Percentiles rank a stretch among this genome's conserved stretches.
Conservation (phyloP, 2,888 invertebrate species). For the Chalcosyrphus nemorum region DNA sequence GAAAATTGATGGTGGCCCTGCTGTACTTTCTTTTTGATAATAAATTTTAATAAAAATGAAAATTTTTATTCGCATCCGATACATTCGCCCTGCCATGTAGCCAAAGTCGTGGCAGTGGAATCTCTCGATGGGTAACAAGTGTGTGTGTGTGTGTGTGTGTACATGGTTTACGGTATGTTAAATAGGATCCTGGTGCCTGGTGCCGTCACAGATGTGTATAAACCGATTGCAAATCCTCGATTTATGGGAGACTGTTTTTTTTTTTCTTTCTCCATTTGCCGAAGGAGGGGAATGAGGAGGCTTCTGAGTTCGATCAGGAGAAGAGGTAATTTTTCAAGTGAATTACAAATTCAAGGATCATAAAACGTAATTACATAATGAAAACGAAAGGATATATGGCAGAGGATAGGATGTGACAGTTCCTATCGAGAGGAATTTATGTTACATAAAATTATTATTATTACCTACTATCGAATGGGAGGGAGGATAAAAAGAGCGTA, state of each 20-base stretch:
- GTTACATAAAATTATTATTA: too few species aligned
- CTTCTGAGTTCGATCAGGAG: conserved; percentile 23
- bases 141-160: too few species aligned
- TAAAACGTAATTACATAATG: conserved; percentile 49
- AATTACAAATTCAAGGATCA: conserved; percentile 43
- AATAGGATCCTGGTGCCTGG: conserved; percentile 21
- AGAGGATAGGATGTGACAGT: neutral
- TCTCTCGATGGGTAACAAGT: conserved; percentile 15
- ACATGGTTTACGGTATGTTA: conserved; percentile 20
- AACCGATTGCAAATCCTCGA: conserved; percentile 37
- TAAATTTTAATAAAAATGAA: conserved; percentile 66
- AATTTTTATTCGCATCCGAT: conserved; percentile 56
- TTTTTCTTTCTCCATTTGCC: conserved; percentile 6
- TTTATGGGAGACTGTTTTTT: conserved; percentile 30
- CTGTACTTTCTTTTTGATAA: conserved; percentile 39
- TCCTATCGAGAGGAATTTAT: too few species aligned
- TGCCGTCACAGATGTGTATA: conserved; percentile 31
- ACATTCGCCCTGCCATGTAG: conserved; percentile 26
- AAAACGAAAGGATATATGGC: neutral
- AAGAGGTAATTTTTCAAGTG: conserved; percentile 54
- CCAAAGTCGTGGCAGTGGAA: neutral
- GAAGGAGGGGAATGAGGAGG: conserved; percentile 19
- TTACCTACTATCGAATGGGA: too few species aligned
- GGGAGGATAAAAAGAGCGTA: too few species aligned
- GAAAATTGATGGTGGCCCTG: conserved; percentile 60